Conservation (phyloP, 2,113 vertebrate species). For the Xenus cinereus region DNA sequence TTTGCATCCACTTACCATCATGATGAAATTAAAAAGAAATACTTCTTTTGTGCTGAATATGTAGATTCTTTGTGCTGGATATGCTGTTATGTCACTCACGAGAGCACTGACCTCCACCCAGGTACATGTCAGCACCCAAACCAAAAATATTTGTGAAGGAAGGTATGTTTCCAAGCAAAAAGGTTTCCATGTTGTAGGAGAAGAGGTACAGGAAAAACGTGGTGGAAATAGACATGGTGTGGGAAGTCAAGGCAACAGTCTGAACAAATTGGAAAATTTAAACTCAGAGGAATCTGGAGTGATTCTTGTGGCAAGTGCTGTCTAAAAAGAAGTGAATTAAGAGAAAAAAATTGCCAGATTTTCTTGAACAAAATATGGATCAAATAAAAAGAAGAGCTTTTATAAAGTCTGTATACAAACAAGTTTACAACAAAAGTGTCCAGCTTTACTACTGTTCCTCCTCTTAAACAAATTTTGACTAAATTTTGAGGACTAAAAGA, state of each 20-base stretch:
- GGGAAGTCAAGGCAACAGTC: neutral
- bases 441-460: neutral
- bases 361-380: neutral
- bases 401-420: neutral
- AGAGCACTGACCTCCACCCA: neutral
- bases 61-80: neutral
- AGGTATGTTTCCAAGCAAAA: neutral
- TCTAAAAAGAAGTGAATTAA: neutral
- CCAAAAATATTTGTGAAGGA: neutral
- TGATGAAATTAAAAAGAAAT: neutral
- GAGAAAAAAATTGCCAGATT: neutral
- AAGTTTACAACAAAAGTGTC: neutral
- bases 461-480: neutral
- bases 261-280: neutral
- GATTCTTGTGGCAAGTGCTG: neutral
- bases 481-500: neutral
- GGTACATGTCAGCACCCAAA: neutral
- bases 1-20: neutral
- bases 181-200: fast-evolving
- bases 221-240: neutral
- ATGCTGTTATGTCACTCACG: neutral
- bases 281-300: neutral
- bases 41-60: neutral
- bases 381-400: neutral
- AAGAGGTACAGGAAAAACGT: neutral